These are phyloP conservation scores for Micrasema minimum DNA, from an alignment of 1,140 invertebrate species.

Conservation along the genomic window DNA sequence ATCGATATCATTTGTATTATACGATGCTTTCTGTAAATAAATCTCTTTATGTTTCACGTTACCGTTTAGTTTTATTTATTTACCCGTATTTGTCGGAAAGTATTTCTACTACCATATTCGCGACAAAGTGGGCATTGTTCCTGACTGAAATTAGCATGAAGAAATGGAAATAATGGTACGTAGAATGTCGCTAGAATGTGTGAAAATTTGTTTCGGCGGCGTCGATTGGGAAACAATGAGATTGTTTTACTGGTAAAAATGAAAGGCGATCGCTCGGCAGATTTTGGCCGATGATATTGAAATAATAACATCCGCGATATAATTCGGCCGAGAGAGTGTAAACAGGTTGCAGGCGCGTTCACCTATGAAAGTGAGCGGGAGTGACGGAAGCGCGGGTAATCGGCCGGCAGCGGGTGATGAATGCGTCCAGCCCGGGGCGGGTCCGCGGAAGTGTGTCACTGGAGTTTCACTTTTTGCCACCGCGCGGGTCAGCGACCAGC, in stretches of 20 bases:
- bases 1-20: conserved; percentile 47
- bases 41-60: conserved; percentile 51
- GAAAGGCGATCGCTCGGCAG: conserved; percentile 31
- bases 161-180: conserved; percentile 1
- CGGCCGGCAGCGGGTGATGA: conserved; percentile 27
- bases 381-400: conserved; percentile 19
- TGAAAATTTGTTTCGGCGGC: conserved; percentile 18
- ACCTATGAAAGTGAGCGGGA: conserved; percentile 42
- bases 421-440: conserved; percentile 36
- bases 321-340: conserved; percentile 40
- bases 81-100: neutral
- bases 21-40: conserved; percentile 53
- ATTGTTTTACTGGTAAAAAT: conserved; percentile 30
- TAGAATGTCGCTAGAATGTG: conserved; percentile 5
- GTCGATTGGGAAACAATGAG: conserved; percentile 12
- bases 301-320: conserved; percentile 43
- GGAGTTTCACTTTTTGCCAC: conserved; percentile 42
- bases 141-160: neutral
- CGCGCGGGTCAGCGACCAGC: conserved; percentile 13
- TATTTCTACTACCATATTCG: neutral
- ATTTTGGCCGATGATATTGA: conserved; percentile 26
- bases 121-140: conserved; percentile 19
- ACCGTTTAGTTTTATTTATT: conserved; percentile 25
- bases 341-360: conserved; percentile 41
- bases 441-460: conserved; percentile 30